Base-by-base conservation (phyloP, 2,888 invertebrate species). In the Oscheius sp. region DNA sequence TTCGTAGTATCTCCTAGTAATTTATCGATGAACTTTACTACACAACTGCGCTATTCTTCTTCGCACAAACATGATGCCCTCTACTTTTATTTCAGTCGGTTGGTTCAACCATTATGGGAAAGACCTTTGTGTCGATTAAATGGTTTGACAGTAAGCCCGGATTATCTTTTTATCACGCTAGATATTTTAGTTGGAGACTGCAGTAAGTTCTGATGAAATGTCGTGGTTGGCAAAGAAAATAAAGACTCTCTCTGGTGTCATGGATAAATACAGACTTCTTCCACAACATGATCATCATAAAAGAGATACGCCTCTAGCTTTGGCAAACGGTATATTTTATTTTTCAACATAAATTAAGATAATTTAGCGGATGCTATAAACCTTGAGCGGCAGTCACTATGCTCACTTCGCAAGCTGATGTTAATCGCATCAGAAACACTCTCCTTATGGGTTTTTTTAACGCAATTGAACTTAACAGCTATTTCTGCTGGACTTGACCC, bases 41-140 rank as follows among this genome's bases (percentile, higher is more conserved):
- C 58, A n/a, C 69, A 56, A n/a, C 43, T 78, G 71, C 70, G 66
- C 49, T 73, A 76, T 69, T 49, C 87, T 6, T 91, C 90, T 89
- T 94, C 94, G 0, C 93, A 94, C 0, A 95, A 95, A 88, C 97
- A 97, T 89, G 94, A 96, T 88, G 96, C 95, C 0, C 91, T 98
- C 9, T 98, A 96, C 90, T 91, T 96, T 53, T 95, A 95, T 88
- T 92, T 96, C 16, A 93, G 94, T 25, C 92, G 97, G 82, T 93
- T 98, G 82, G 90, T 99, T 21, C 91, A 77, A 41, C 94, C 95
- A 0, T 91, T 98, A 77, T 98, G 98, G 98, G 93, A 89, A 29
- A 66, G 76, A n/a, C 68, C 73, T 16, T 72, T 82, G 9, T 79
- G 78, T 45, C 66, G 73, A 41, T 64, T 77, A 6, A 12, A 70